Conservation (phyloP, 2,888 invertebrate genomes). For the Noctuana brunneofusca region DNA sequence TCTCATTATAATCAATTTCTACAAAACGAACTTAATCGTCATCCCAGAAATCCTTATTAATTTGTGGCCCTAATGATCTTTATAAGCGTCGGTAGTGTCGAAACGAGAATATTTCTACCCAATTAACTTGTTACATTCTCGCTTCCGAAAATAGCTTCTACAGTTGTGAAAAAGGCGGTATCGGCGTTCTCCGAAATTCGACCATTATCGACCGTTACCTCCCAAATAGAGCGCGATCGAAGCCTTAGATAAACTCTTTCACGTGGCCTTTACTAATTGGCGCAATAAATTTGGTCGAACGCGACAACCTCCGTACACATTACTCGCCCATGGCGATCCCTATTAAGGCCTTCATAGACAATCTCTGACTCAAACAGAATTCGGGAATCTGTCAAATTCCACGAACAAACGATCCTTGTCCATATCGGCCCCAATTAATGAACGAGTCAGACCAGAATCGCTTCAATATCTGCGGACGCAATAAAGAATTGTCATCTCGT, state of each 20-base stretch:
- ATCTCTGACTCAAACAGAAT: slow-evolving; percentile 43
- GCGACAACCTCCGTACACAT: slow-evolving; percentile 65
- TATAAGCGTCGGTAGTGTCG: slow-evolving; percentile 63
- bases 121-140: slow-evolving; percentile 82
- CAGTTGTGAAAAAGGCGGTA: slow-evolving; percentile 52
- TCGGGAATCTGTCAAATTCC: slow-evolving; percentile 54
- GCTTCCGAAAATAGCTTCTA: slow-evolving; percentile 74
- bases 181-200: slow-evolving; percentile 74
- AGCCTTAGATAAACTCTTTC: slow-evolving; percentile 70
- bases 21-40: slow-evolving; percentile 37
- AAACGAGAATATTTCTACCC: slow-evolving; percentile 69
- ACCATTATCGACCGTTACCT: slow-evolving; percentile 78
- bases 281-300: slow-evolving; percentile 75
- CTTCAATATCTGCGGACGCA: slow-evolving; percentile 49
- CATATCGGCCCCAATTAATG: slow-evolving; percentile 60
- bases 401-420: slow-evolving; percentile 58
- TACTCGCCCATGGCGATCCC: slow-evolving; percentile 55
- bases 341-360: slow-evolving; percentile 63
- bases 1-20: slow-evolving; percentile 34
- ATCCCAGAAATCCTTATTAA: slow-evolving; percentile 60
- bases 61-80: slow-evolving; percentile 61
- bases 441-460: slow-evolving; percentile 57
- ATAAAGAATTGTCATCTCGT: slow-evolving; percentile 73
- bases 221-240: slow-evolving; percentile 79
- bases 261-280: slow-evolving; percentile 79